Evolutionary conservation across 1,140 invertebrate genomes (phyloP).

Genomic region (Condylostylus longicornis): DNA sequence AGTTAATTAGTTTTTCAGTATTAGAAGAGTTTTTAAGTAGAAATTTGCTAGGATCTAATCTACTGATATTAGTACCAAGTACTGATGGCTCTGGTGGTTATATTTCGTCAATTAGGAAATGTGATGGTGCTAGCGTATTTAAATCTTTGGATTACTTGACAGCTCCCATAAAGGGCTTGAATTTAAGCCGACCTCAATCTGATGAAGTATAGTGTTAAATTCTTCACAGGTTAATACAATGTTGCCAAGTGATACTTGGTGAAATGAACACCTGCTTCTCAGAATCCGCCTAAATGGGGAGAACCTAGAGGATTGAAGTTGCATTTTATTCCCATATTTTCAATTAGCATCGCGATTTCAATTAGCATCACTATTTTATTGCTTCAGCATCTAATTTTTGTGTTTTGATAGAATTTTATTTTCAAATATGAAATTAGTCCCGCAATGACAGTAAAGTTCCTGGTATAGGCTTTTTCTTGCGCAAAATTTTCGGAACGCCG

Average conservation of each 20-base stretch:
- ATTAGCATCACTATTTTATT: too few relatives aligned
- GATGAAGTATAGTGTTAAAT: constrained; percentile 7
- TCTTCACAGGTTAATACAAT: constrained; percentile 14
- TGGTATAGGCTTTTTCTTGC: too few relatives aligned
- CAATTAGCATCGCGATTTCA: too few relatives aligned
- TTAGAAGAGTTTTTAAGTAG: too few relatives aligned
- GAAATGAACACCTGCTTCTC: constrained; percentile 19
- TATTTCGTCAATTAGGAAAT: constrained; percentile 19
- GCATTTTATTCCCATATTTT: constrained; percentile 15
- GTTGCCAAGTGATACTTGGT: constrained; percentile 10
- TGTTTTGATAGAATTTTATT: too few relatives aligned
- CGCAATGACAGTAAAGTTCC: too few relatives aligned
- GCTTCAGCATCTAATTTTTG: too few relatives aligned
- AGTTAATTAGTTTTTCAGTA: too few relatives aligned
- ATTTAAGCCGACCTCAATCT: constrained; percentile 18
- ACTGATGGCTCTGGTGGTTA: constrained; percentile 8
- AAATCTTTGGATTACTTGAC: constrained; percentile 16
- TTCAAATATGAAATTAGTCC: too few relatives aligned
- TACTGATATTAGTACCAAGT: constrained; percentile 4
- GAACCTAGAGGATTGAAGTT: constrained; percentile 21
- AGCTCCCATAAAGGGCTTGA: constrained; percentile 12
- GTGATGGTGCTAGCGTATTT: constrained; percentile 17
- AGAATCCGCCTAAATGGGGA: constrained; percentile 21
- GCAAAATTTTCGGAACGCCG: too few relatives aligned
- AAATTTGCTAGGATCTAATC: too few relatives aligned